Percentiles rank a stretch among this genome's conserved stretches.
Conservation (phyloP, 1,140 invertebrate species). For the Adelges cooleyi region DNA sequence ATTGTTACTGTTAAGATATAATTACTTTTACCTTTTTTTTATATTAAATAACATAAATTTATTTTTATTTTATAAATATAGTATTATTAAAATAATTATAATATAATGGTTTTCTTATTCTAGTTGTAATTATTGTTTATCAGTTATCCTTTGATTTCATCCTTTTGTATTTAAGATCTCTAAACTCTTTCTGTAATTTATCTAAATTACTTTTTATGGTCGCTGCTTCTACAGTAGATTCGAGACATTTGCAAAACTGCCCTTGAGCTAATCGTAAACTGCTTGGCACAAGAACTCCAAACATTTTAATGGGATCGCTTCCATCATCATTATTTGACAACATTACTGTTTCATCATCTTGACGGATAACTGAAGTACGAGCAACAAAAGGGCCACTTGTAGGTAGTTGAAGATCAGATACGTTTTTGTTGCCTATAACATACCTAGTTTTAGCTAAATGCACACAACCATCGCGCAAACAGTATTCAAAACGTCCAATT, state of each 20-base stretch:
- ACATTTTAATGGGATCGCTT: conserved; percentile 56
- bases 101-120: too few relatives aligned
- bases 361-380: not conserved
- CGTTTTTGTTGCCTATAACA: conserved; percentile 54
- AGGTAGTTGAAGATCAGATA: conserved; percentile 53
- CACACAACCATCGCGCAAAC: conserved; percentile 45
- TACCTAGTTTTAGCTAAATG: conserved; percentile 59
- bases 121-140: too few relatives aligned
- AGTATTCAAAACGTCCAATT: conserved; percentile 51
- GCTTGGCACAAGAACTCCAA: conserved; percentile 59
- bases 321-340: not conserved
- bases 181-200: conserved; percentile 37
- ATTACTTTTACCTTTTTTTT: not conserved
- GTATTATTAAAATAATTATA: too few relatives aligned
- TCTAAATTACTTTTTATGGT: conserved; percentile 45
- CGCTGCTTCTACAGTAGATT: conserved; percentile 47
- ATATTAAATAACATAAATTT: too few relatives aligned
- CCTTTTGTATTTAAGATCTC: too few relatives aligned
- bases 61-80: too few relatives aligned
- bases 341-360: not conserved
- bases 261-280: conserved; percentile 53
- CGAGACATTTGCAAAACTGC: conserved; percentile 50
- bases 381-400: conserved; percentile 38
- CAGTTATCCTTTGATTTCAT: too few relatives aligned
- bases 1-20: conserved; percentile 1